Evolutionary conservation across 2,113 vertebrate genomes (phyloP).

Genomic region (Phylloscopus trochiloides): DNA sequence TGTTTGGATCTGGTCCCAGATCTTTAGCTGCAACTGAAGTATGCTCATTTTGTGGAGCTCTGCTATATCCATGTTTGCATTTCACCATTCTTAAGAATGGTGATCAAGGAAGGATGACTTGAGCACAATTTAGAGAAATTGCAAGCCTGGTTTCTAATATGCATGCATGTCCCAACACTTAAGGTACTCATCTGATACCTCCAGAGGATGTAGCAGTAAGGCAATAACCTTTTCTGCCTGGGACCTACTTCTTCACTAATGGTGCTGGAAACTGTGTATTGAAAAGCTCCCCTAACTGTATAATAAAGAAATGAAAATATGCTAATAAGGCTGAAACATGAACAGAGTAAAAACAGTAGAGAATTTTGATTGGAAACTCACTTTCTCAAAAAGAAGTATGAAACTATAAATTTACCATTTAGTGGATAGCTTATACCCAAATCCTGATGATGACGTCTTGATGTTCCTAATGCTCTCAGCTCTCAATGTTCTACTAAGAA

Average conservation of each 20-base stretch:
- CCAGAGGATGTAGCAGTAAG: background rate
- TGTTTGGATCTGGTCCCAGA: background rate
- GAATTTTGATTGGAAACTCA: background rate
- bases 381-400: background rate
- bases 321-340: background rate
- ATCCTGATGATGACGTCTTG: background rate
- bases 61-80: background rate
- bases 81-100: background rate
- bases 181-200: background rate
- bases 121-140: background rate
- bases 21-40: background rate
- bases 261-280: background rate
- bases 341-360: background rate
- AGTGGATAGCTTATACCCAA: fast-evolving
- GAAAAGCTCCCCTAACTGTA: background rate
- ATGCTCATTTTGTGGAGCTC: background rate
- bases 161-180: background rate
- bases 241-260: background rate
- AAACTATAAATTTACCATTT: background rate
- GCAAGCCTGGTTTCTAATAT: background rate
- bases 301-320: background rate
- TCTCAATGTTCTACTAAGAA: fast-evolving
- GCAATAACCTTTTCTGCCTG: background rate
- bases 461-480: background rate
- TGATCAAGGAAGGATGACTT: background rate